Base-by-base conservation (phyloP, 2,113 vertebrate species). In the Pachycephala philippinensis region DNA sequence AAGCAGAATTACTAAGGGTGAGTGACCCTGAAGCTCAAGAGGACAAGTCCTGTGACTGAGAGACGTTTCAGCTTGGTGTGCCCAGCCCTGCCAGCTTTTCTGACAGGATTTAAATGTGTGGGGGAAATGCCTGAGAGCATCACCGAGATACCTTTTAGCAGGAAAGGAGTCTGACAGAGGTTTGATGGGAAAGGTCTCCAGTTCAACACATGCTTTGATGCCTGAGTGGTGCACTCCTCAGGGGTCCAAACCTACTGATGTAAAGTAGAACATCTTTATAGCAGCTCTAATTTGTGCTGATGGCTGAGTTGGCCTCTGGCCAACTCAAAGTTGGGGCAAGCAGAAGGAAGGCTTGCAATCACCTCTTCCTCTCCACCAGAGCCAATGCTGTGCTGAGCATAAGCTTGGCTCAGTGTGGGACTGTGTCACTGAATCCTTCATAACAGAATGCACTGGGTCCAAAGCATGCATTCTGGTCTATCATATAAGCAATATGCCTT, bases 401-500 rank as follows among this genome's bases (percentile, higher is more conserved):
- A 96, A 97, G 94, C 96, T 97, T 96, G 94, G 95, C 95, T 94
- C 91, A 94, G 65, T 96, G 84, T 95, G 79, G 92, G 90, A 94
- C 95, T 96, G 90, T 94, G 90, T 94, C 94, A 95, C 64, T 77
- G 90, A 96, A 80, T 79, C 74, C 91, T 97, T 96, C 85, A 60
- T 86, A 96, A 89, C 76, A 97, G 88, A 97, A 93, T 33, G 75
- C 93, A 95, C 86, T 74, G 79, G 95, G 95, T 96, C 81, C 84
- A 96, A 96, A 92, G 93, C 80, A 64, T 93, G 89, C 93, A 95
- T 97, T 96, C 94, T 96, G 78, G 95, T 97, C 95, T 98, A 97
- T 97, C 97, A 96, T 96, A 94, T 97, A 98, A 98, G 96, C 96
- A 97, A 94, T 96, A 96, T 97, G 95, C 91, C 94, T 97, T 97